Conservation (phyloP, 2,888 invertebrate genomes). For the Notocelia uddmanniana region DNA sequence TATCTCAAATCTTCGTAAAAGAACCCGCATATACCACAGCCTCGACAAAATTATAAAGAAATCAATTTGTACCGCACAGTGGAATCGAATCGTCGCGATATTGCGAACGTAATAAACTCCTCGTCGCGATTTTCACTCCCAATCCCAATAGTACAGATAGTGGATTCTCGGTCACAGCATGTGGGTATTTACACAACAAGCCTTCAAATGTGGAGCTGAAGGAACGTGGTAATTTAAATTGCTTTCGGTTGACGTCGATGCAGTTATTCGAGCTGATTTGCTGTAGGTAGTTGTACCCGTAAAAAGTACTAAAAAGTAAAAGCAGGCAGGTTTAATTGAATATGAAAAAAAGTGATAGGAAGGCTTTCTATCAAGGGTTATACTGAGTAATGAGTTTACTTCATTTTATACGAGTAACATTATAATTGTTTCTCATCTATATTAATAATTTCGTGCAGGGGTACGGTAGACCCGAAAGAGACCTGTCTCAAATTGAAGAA, state of each 20-base stretch:
- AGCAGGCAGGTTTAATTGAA: too few relatives aligned
- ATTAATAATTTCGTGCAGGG: too few relatives aligned
- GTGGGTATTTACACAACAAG: conserved; percentile 42
- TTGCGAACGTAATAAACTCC: conserved; percentile 75
- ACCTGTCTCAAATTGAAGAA: too few relatives aligned
- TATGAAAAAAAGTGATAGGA: too few relatives aligned
- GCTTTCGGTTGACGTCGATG: conserved; percentile 14
- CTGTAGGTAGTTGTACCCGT: neutral
- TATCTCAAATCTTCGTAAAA: conserved; percentile 10
- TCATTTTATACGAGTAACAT: too few relatives aligned
- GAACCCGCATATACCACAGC: conserved; percentile 13
- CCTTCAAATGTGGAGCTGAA: conserved; percentile 35
- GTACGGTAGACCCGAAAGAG: too few relatives aligned
- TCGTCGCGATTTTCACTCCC: conserved; percentile 67
- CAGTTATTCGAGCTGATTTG: neutral
- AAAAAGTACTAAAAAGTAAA: too few relatives aligned
- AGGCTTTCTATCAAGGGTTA: too few relatives aligned
- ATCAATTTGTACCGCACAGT: conserved; percentile 63
- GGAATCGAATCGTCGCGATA: conserved; percentile 64
- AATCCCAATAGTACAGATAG: conserved; percentile 59
- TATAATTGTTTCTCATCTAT: too few relatives aligned
- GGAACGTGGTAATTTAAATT: conserved; percentile 42
- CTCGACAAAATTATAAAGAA: conserved; percentile 64
- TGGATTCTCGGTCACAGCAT: conserved; percentile 43
- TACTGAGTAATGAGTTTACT: too few relatives aligned